phyloP scores from a whole-genome alignment of 2,888 invertebrate genomes.

The Cordilura impudica region DNA sequence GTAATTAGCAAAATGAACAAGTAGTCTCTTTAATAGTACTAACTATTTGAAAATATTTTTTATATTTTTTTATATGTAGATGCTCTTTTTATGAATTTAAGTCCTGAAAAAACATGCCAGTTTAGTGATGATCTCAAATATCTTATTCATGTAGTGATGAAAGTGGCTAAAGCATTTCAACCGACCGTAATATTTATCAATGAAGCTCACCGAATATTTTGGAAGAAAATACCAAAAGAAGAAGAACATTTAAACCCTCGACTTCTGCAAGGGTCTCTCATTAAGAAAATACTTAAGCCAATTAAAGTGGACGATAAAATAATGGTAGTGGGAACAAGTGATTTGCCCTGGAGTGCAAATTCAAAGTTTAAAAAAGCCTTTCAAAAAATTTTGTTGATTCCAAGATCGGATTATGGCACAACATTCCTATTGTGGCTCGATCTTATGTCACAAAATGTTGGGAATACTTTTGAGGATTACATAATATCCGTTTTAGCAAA shows the following conservation, averaged over 20 bases:
- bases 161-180: conserved; percentile 81
- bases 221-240: conserved; percentile 77
- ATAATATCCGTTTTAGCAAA: conserved; percentile 72
- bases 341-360: conserved; percentile 79
- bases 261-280: conserved; percentile 79
- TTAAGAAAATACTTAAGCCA: conserved; percentile 79
- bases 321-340: conserved; percentile 79
- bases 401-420: conserved; percentile 75
- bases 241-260: conserved; percentile 78
- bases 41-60: neutral
- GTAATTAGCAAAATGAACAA: too few species aligned
- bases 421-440: conserved; percentile 72
- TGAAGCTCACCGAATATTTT: conserved; percentile 80
- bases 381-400: conserved; percentile 73
- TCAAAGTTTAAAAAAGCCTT: conserved; percentile 70
- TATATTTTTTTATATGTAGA: conserved; percentile 64
- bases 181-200: conserved; percentile 82
- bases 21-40: too few species aligned
- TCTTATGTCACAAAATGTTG: conserved; percentile 68
- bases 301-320: conserved; percentile 80
- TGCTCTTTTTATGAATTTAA: conserved; percentile 83
- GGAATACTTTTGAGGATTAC: conserved; percentile 66
- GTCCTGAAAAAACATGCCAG: conserved; percentile 81
- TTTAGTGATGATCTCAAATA: conserved; percentile 82
- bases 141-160: conserved; percentile 82